Conservation (phyloP, 1,140 invertebrate species). For the Matsumurasca onukii region DNA sequence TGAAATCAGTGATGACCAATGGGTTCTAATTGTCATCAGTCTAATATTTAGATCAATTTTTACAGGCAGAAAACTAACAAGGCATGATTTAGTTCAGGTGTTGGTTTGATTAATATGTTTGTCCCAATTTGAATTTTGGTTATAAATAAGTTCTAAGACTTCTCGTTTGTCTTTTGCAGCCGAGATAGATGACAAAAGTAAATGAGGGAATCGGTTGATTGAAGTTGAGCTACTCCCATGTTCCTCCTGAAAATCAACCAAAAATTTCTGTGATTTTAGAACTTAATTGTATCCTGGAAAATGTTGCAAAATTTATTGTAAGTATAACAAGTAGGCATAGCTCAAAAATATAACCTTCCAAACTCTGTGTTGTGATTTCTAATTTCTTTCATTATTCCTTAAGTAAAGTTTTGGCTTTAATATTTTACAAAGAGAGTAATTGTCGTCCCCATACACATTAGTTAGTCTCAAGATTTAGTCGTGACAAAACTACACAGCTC, state of each 20-base stretch:
- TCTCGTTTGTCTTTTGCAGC: neutral
- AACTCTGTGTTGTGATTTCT: neutral
- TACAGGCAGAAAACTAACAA: no score
- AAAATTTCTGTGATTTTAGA: constrained; percentile 20
- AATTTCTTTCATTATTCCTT: no score
- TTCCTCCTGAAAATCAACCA: neutral
- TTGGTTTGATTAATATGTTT: neutral
- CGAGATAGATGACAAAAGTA: constrained; percentile 3
- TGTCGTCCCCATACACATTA: no score
- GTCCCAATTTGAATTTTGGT: neutral
- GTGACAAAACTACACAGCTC: no score
- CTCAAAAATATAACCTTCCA: no score
- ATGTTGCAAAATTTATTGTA: constrained; percentile 3
- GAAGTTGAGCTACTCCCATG: constrained; percentile 10
- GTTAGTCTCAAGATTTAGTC: no score
- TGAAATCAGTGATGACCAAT: no score
- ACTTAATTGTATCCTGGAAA: neutral
- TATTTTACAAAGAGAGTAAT: no score
- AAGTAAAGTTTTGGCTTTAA: no score
- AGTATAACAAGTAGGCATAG: neutral
- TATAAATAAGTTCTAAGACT: neutral
- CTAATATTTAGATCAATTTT: no score
- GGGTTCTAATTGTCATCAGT: no score
- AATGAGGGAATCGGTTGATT: neutral
- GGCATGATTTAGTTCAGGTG: neutral